phyloP scores from a whole-genome alignment of 2,797 vertebrate genomes.

The Catostomus latipinnis region DNA sequence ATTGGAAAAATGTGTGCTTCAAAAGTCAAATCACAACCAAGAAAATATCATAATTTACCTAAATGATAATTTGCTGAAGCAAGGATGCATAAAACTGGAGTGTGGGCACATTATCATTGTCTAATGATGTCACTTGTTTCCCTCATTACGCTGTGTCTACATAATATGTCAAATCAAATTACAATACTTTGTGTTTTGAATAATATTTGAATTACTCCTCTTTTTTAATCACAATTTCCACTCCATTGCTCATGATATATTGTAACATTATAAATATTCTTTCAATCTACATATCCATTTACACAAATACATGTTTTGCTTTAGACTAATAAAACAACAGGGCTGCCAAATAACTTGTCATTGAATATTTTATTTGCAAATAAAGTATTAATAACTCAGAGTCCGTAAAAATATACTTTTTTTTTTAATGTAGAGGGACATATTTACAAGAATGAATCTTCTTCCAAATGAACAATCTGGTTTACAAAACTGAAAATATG shows the following conservation, averaged over 20 bases:
- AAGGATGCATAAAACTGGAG: slow-evolving; percentile 46
- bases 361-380: slow-evolving; percentile 88
- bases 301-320: not conserved
- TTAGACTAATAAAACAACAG: slow-evolving; percentile 22
- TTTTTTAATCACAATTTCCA: slow-evolving; percentile 12
- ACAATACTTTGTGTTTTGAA: slow-evolving; percentile 22
- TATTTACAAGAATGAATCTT: slow-evolving; percentile 84
- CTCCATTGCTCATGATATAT: slow-evolving; percentile 1
- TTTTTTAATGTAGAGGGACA: slow-evolving; percentile 75
- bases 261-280: not conserved
- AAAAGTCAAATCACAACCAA: slow-evolving; percentile 18
- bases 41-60: slow-evolving; percentile 7
- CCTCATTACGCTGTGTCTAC: slow-evolving; percentile 37
- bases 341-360: slow-evolving; percentile 67
- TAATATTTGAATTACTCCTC: slow-evolving; percentile 13
- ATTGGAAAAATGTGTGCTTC: not conserved
- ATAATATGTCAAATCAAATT: slow-evolving; percentile 48
- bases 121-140: slow-evolving; percentile 46
- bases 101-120: slow-evolving; percentile 39
- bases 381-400: slow-evolving; percentile 86
- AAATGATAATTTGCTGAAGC: slow-evolving; percentile 51
- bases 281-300: not conserved
- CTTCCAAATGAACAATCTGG: slow-evolving; percentile 67
- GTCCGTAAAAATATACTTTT: slow-evolving; percentile 89
- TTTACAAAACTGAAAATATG: slow-evolving; percentile 70